Evolutionary conservation across 2,797 vertebrate species (phyloP).

Genomic region (Falco novaeseelandiae): DNA sequence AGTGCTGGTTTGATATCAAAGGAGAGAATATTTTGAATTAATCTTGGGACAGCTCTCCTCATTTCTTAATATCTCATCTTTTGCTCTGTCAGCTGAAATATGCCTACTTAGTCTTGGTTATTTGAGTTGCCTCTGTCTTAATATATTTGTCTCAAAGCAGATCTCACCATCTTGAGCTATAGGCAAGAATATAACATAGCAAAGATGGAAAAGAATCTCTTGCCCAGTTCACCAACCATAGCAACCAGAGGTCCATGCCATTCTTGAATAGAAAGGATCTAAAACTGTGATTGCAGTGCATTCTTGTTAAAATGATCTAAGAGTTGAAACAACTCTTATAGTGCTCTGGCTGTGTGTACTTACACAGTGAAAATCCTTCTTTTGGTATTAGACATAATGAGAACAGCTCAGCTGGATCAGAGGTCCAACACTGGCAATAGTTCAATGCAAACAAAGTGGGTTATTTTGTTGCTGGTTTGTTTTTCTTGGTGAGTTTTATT

Average conservation of each 20-base stretch:
- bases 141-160: not conserved
- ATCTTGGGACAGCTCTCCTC: not conserved
- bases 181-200: not conserved
- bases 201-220: not conserved
- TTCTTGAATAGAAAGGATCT: not conserved
- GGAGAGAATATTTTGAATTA: not conserved
- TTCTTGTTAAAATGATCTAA: not conserved
- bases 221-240: not conserved
- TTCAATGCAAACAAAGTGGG: not conserved
- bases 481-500: not conserved
- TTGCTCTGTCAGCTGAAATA: not conserved
- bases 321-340: not conserved
- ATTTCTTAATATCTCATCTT: not conserved
- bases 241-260: not conserved
- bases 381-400: not conserved
- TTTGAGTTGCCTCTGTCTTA: not conserved
- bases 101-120: not conserved
- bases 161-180: not conserved
- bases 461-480: not conserved
- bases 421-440: not conserved
- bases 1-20: not conserved
- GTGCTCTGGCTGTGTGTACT: not conserved
- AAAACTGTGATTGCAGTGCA: not conserved
- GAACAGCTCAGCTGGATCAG: not conserved
- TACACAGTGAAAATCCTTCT: not conserved